Percentiles rank a stretch among this genome's conserved stretches.
Conservation (phyloP, 2,797 vertebrate genomes). For the Yasuhikotakia modesta region DNA sequence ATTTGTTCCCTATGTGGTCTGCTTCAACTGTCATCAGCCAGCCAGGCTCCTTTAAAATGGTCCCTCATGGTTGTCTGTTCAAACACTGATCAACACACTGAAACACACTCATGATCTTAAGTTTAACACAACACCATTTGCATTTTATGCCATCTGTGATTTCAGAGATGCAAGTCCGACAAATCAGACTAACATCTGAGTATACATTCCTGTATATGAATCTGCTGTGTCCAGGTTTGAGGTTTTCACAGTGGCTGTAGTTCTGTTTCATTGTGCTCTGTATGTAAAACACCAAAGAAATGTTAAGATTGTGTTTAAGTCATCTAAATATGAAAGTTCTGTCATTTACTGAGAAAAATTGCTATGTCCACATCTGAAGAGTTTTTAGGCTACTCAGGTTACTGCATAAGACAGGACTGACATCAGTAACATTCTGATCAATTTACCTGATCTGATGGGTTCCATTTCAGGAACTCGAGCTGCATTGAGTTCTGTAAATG, state of each 20-base stretch:
- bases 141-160: no score
- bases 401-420: background rate
- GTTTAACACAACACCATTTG: no score
- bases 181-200: background rate
- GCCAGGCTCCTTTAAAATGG: background rate
- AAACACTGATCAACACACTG: no score
- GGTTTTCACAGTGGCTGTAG: conserved; percentile 8
- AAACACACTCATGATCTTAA: no score
- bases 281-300: background rate
- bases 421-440: background rate
- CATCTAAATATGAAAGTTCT: no score
- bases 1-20: background rate
- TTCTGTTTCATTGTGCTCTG: conserved; percentile 22
- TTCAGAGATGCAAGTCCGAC: background rate
- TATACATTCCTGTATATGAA: background rate
- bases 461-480: no score
- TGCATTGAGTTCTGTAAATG: no score
- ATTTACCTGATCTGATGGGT: background rate
- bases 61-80: background rate
- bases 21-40: background rate
- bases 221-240: background rate
- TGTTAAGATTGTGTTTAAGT: no score
- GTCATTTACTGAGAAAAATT: no score
- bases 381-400: no score
- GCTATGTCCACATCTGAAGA: background rate